Percentiles rank a stretch among this genome's conserved stretches.
Conservation (phyloP, 2,113 vertebrate species). For the Rhodinocichla rosea region DNA sequence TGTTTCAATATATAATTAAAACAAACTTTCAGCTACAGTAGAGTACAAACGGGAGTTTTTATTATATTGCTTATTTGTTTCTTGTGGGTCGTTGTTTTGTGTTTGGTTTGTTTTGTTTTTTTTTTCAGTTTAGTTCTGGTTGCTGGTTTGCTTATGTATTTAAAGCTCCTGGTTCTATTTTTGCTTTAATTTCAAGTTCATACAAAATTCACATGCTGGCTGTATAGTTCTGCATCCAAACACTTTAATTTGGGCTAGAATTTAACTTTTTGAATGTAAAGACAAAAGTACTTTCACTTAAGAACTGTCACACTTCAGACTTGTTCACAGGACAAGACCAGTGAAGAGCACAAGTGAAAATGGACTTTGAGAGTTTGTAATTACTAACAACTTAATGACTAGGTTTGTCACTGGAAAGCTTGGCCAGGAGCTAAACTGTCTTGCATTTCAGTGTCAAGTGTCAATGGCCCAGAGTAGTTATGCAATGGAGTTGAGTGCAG, state of each 20-base stretch:
- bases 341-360: not conserved
- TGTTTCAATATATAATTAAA: not conserved
- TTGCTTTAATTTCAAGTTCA: not conserved
- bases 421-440: not conserved
- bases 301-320: not conserved
- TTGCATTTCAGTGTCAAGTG: not conserved
- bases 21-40: not conserved
- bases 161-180: not conserved
- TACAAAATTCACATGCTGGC: not conserved
- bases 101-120: not conserved
- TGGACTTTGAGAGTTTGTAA: not conserved
- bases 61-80: not conserved
- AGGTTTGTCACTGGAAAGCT: not conserved
- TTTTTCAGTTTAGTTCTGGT: not conserved
- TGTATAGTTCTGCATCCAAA: not conserved
- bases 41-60: rapidly evolving
- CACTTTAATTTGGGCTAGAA: not conserved
- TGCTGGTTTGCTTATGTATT: not conserved
- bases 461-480: not conserved
- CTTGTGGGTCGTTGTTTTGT: not conserved
- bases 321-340: not conserved
- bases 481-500: not conserved
- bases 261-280: not conserved
- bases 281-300: not conserved
- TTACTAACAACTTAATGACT: not conserved